These are phyloP conservation scores for Drosophila kanapiae DNA, from an alignment of 1,140 invertebrate species.

Conservation along the genomic window DNA sequence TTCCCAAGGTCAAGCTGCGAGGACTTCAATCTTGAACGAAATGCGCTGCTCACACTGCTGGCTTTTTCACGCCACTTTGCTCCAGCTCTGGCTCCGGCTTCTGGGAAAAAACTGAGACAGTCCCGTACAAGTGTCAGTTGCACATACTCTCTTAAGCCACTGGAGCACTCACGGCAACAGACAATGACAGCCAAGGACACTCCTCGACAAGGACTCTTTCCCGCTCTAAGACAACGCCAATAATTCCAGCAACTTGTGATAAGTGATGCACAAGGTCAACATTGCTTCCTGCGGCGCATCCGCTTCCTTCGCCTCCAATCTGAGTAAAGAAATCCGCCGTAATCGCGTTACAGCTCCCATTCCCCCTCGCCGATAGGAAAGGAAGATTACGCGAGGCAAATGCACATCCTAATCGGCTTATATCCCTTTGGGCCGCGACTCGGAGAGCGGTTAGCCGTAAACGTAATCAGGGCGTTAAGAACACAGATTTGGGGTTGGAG, in stretches of 20 bases:
- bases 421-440: conserved; percentile 7
- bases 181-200: conserved; percentile 47
- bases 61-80: neutral
- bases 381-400: conserved; percentile 24
- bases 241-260: conserved; percentile 41
- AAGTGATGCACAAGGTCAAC: conserved; percentile 45
- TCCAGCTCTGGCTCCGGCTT: neutral
- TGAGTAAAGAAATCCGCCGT: conserved; percentile 26
- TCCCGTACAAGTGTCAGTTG: conserved; percentile 14
- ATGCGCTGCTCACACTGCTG: conserved; percentile 17
- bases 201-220: conserved; percentile 30
- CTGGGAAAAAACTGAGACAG: conserved; percentile 5
- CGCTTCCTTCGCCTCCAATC: conserved; percentile 7
- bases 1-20: conserved; percentile 35
- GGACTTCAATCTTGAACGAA: conserved; percentile 29
- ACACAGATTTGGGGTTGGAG: neutral
- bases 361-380: neutral
- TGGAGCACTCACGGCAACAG: conserved; percentile 5
- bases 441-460: conserved; percentile 16
- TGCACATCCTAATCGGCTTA: conserved; percentile 51
- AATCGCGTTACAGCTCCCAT: conserved; percentile 35
- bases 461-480: conserved; percentile 9
- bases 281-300: conserved; percentile 14
- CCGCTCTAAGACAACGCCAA: conserved; percentile 15
- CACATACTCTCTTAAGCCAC: conserved; percentile 24